Conservation (phyloP, 2,113 vertebrate species). For the Pomatostomus ruficeps region DNA sequence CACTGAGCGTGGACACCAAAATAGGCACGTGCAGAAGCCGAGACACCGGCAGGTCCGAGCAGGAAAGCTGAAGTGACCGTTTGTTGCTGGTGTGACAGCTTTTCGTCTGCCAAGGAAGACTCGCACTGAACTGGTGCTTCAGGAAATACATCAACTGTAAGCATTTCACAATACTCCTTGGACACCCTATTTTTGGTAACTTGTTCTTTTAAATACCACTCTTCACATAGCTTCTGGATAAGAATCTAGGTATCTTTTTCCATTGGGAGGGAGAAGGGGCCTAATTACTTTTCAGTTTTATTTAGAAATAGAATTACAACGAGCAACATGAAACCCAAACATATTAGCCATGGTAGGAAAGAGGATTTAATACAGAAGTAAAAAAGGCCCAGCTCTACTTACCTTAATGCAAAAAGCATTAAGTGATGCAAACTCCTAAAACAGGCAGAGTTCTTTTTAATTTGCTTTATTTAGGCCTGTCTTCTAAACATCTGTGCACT, state of each 20-base stretch:
- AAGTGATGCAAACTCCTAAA: not conserved
- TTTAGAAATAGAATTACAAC: not conserved
- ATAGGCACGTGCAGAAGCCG: accelerated
- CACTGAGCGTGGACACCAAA: not conserved
- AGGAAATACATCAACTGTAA: not conserved
- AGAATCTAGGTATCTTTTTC: not conserved
- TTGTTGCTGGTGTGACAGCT: not conserved
- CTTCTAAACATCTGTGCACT: not conserved
- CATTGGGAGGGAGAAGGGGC: not conserved
- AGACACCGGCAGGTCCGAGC: not conserved
- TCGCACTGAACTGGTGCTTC: not conserved
- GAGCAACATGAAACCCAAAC: not conserved
- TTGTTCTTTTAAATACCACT: not conserved
- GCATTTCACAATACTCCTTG: not conserved
- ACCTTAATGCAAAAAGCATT: not conserved
- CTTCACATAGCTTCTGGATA: not conserved
- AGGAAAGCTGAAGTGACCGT: not conserved
- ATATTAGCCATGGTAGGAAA: not conserved
- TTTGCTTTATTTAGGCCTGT: not conserved
- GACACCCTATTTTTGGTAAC: not conserved
- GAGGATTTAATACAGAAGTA: not conserved
- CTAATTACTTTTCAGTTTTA: not conserved
- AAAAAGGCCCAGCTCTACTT: not conserved
- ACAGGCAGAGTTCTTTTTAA: not conserved
- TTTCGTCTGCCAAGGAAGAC: not conserved